phyloP scores from a whole-genome alignment of 2,888 invertebrate species.

The Drosophila villosipedis region DNA sequence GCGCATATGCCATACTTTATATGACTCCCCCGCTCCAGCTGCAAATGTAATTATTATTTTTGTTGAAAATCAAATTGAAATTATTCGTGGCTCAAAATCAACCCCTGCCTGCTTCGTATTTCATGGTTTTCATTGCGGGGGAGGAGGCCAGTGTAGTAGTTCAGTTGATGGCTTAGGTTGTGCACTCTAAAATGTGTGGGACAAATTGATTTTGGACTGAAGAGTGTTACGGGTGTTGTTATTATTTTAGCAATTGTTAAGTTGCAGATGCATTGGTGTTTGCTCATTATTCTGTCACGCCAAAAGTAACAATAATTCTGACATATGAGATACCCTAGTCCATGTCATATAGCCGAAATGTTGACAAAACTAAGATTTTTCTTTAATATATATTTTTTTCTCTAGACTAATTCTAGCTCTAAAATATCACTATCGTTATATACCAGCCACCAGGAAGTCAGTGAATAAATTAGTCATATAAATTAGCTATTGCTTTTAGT shows the following conservation, averaged over 20 bases:
- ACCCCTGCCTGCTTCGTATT: conserved; percentile 30
- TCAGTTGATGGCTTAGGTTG: conserved; percentile 25
- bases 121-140: conserved; percentile 18
- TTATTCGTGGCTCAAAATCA: conserved; percentile 56
- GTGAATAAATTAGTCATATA: neutral
- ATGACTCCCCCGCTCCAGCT: conserved; percentile 61
- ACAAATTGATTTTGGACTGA: conserved; percentile 53
- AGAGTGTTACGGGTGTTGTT: conserved; percentile 17
- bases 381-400: neutral
- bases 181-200: conserved; percentile 22
- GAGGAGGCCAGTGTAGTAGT: conserved; percentile 5
- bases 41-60: conserved; percentile 69
- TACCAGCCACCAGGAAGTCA: neutral
- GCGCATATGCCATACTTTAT: conserved; percentile 65
- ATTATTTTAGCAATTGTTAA: conserved; percentile 27
- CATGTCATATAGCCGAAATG: neutral
- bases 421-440: neutral
- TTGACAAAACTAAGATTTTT: neutral
- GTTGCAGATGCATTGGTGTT: conserved; percentile 1
- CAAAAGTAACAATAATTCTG: neutral
- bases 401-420: neutral
- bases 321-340: neutral
- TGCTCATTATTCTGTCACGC: neutral
- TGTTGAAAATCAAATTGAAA: conserved; percentile 73
- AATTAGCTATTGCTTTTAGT: neutral